These are phyloP conservation scores for Oncorhynchus mykiss DNA, from an alignment of 2,113 vertebrate species.

Conservation along the genomic window DNA sequence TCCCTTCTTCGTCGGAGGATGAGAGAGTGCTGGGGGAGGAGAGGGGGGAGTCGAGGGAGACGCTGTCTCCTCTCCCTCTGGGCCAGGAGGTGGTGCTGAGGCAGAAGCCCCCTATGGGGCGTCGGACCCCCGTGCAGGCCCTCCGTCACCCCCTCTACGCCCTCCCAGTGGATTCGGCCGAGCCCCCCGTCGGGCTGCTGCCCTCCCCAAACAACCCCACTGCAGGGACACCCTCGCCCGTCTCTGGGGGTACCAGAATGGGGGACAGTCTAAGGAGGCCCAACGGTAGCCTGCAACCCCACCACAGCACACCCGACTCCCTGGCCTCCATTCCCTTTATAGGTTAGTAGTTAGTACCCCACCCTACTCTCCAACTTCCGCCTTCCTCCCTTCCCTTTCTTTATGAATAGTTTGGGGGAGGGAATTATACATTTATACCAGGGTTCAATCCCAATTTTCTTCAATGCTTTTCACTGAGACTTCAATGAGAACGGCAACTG, in stretches of 20 bases:
- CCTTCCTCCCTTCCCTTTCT: no score
- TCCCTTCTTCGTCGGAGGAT: slow-evolving; percentile 38
- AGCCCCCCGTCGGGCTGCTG: slow-evolving; percentile 38
- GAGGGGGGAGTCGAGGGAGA: slow-evolving; percentile 48
- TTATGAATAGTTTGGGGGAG: no score
- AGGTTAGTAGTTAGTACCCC: slow-evolving; percentile 75
- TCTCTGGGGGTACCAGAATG: slow-evolving; percentile 2
- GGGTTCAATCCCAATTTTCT: no score
- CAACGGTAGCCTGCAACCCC: slow-evolving; percentile 73
- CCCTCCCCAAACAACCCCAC: slow-evolving; percentile 27
- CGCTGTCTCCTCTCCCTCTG: slow-evolving; percentile 30
- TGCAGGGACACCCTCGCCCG: slow-evolving; percentile 19
- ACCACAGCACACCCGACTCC: slow-evolving; percentile 80
- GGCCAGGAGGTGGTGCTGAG: slow-evolving; percentile 79
- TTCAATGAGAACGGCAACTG: no score
- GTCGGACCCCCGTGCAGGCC: slow-evolving; percentile 60
- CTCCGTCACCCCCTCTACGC: slow-evolving; percentile 75
- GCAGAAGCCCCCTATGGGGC: slow-evolving; percentile 80
- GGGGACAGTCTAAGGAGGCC: slow-evolving; percentile 47
- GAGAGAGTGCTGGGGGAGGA: slow-evolving; percentile 1
- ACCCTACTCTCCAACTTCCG: neutral
- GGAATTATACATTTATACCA: no score
- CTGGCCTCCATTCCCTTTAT: slow-evolving; percentile 94
- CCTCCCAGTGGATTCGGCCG: slow-evolving; percentile 66
- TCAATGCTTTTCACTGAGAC: no score